Conservation (phyloP, 2,113 vertebrate genomes). For the Numenius arquata region DNA sequence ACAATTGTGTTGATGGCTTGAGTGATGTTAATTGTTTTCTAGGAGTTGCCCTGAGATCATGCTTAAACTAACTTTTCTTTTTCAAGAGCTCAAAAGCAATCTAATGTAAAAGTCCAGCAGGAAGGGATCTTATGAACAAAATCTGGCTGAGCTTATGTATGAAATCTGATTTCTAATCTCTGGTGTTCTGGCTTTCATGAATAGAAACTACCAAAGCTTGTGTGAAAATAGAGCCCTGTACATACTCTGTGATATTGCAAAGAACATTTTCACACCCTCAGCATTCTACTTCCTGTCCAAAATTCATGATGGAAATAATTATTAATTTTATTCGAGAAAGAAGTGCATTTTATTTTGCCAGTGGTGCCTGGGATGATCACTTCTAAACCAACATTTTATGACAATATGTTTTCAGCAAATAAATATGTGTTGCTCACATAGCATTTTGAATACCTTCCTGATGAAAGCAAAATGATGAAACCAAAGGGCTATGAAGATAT, state of each 20-base stretch:
- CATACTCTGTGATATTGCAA: not conserved
- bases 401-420: not conserved
- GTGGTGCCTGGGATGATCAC: not conserved
- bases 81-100: not conserved
- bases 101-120: not conserved
- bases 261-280: not conserved
- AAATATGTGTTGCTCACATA: not conserved
- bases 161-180: not conserved
- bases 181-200: not conserved
- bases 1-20: not conserved
- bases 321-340: not conserved
- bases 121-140: not conserved
- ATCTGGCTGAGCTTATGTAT: not conserved
- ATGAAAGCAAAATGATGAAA: slow-evolving; percentile 20
- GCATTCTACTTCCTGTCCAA: not conserved
- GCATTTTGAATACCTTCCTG: not conserved
- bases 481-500: not conserved
- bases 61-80: not conserved
- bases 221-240: not conserved
- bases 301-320: not conserved
- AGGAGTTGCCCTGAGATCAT: not conserved
- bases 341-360: not conserved
- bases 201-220: not conserved
- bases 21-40: not conserved
- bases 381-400: not conserved